Base-by-base conservation (phyloP, 2,113 vertebrate genomes). In the Campylomormyrus tamandua region DNA sequence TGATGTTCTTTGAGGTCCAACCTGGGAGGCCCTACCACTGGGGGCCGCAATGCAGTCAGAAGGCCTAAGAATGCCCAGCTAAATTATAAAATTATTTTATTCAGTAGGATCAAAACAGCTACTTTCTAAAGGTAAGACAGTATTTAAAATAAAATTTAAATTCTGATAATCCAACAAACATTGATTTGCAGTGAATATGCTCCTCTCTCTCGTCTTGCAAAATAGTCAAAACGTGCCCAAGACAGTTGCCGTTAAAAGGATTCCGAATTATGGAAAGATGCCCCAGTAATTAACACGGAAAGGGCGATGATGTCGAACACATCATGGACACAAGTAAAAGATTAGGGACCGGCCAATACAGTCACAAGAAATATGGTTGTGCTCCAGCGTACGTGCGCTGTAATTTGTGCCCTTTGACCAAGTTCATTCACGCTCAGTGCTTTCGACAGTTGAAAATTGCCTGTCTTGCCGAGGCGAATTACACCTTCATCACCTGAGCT, bases 351-450 rank as follows among this genome's bases (percentile, higher is more conserved):
- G 35, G 27, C 31, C 31, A 17, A 80, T 62, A 27, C 42, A 74
- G 89, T 42, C 53, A 66, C 53, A 56, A 86, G 89, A 90, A 85
- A 90, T 86, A 90, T n/a, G 56, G 45, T 87, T 42, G 45, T 53
- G 48, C 48, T 39, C 85, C 15, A 17, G n/a, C 35, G 21, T 87
- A 87, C 85, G 87, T 21, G 49, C 21, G 62, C 62, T 80, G 89
- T 90, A 90, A 90, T 90, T 90, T 90, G 84, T 77, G 89, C 89
- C 89, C 89, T 90, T 90, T 90, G 89, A 90, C 85, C 89, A 90
- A 80, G 89, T 90, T 87, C 89, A 90, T 80, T 86, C 89, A 87
- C 89, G 89, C 89, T 90, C 85, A 21, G 70, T 9, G 74, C 70
- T 90, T 87, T 53, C 62, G 85, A 90, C 85, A 87, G 89, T 77